Base-by-base conservation (phyloP, 2,113 vertebrate species). In the Elephantulus edwardii region DNA sequence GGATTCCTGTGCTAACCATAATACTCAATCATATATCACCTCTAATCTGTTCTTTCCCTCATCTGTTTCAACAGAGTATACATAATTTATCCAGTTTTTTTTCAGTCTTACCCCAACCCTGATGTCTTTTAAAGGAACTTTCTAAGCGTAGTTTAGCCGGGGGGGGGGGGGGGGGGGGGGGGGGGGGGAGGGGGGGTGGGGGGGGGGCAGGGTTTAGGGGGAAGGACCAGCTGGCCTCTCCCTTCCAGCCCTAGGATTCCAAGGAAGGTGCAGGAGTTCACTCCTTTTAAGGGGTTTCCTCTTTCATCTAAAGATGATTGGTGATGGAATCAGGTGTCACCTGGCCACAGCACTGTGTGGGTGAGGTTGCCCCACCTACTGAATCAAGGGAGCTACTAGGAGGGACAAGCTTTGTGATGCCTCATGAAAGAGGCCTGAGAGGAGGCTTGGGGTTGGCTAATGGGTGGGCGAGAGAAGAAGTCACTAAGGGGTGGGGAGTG, bases 261-360 rank as follows among this genome's bases (percentile, higher is more conserved):
- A 35, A 66, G 52, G 38, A 54, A 90, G 38, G 12, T 1, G 11
- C 42, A 74, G 26, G 54, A 88, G 26, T 42, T 35, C 64, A 44
- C 50, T 86, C 76, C 76, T 91, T 71, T 66, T 74, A 88, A 92
- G 85, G 64, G n/a, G 20, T 92, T 93, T 88, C 42, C 30, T 90
- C 80, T 92, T 77, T 85, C 72, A 72, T 66, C 74, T 80, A 38
- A 4, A 74, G 44, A 64, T 81, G 60, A 20, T 17, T 60, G 70
- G 62, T n/a, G 40, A 33, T 38, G 30, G n/a, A 81, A 62, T 82
- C 22, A 40, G 86, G 66, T 54, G 72, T 52, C 9, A 9, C 33
- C 44, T 71, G 79, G 83, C 28, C 30, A 35, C 60, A 11, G 44
- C 48, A 19, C 60, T 40, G 46, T 58, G 68, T 62, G 84, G 88